phyloP scores from a whole-genome alignment of 2,797 vertebrate genomes.

The Fundulus diaphanus region DNA sequence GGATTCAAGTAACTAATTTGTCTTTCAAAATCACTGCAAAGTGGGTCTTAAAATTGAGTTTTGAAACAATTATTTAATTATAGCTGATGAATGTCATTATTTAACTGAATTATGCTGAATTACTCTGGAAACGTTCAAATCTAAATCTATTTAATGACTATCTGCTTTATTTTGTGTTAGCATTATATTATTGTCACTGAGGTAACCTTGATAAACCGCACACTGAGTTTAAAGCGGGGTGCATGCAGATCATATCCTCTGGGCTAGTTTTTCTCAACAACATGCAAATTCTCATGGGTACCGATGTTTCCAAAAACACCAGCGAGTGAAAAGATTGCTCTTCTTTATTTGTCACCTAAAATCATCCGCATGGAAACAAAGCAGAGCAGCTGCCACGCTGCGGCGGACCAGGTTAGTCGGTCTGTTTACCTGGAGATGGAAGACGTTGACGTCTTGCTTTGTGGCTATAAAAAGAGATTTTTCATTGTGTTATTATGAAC shows the following conservation, averaged over 20 bases:
- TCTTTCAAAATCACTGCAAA: not conserved
- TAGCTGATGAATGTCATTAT: conserved; percentile 1
- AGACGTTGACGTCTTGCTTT: not conserved
- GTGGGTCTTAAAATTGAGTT: conserved; percentile 6
- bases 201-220: not conserved
- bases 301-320: conserved; percentile 36
- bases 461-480: not conserved
- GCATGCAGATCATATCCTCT: not conserved
- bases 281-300: conserved; percentile 2
- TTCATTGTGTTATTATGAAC: not conserved
- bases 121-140: not conserved
- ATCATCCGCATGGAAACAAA: conserved; percentile 29
- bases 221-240: not conserved
- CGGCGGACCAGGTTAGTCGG: not conserved
- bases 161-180: not conserved
- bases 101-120: not conserved
- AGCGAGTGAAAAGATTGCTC: conserved; percentile 18
- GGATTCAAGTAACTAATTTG: not conserved
- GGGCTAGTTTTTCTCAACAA: conserved; percentile 6
- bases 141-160: not conserved
- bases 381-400: not conserved
- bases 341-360: conserved; percentile 28
- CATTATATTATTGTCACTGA: not conserved
- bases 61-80: not conserved
- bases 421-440: not conserved